These are phyloP conservation scores for Coenonympha arcania DNA, from an alignment of 2,888 invertebrate species.

Conservation along the genomic window DNA sequence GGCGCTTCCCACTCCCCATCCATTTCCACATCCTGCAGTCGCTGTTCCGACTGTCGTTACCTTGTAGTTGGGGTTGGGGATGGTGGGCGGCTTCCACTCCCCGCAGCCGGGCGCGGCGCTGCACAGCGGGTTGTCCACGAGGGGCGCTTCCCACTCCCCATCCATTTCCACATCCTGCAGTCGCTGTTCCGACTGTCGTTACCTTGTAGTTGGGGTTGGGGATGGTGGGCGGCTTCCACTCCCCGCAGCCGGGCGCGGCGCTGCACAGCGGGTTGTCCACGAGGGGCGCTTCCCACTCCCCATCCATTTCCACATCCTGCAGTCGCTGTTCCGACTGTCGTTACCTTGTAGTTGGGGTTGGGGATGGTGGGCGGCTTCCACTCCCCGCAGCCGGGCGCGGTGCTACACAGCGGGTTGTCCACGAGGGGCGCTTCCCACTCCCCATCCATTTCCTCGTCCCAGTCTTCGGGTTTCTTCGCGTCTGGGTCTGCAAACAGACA, in stretches of 20 bases:
- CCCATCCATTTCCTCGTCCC: constrained; percentile 99
- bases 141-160: constrained; percentile 97
- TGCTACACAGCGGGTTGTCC: constrained; percentile 88
- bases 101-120: constrained; percentile 90
- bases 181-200: too few species aligned
- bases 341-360: constrained; percentile 89
- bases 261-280: constrained; percentile 91
- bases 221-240: constrained; percentile 88
- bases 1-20: constrained; percentile 99
- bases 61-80: constrained; percentile 93
- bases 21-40: constrained; percentile 98
- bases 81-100: constrained; percentile 85
- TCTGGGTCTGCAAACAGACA: constrained; percentile 77
- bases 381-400: constrained; percentile 89
- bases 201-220: constrained; percentile 91
- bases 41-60: too few species aligned
- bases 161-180: constrained; percentile 99
- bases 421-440: constrained; percentile 97
- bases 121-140: constrained; percentile 92
- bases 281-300: constrained; percentile 97
- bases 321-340: too few species aligned
- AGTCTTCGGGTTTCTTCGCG: constrained; percentile 92
- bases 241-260: constrained; percentile 89
- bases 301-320: constrained; percentile 99
- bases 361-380: constrained; percentile 90